Evolutionary conservation across 2,797 vertebrate species (phyloP), one percentile per base, ranked within the genome.

Genomic region (Sphenopsis melanotis): DNA sequence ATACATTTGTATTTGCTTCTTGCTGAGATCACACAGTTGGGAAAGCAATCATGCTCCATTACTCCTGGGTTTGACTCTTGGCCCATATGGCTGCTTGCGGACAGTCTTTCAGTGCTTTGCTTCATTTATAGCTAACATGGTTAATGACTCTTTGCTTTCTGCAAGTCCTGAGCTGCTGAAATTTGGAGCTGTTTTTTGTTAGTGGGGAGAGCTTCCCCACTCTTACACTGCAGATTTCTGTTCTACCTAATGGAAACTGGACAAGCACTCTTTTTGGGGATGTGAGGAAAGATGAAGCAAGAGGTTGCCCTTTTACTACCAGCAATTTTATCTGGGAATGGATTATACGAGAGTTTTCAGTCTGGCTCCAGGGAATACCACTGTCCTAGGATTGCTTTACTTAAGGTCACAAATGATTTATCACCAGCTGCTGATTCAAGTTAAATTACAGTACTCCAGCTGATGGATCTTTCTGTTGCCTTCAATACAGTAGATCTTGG

Each of bases 381-480:
- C 37, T 30, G 82, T 66, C 64, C 77, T 61, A 64, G 90, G 64
- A 90, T 83, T 92, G 66, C 87, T 94, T 93, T 82, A 89, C 53
- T 87, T 94, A 96, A 95, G 83, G 89, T 96, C 95, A 93, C 89
- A 94, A 94, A 90, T 75, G 91, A 85, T 93, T 90, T 80, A 82
- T 91, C 74, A 41, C 84, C 71, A 66, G 70, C 70, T 85, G 71
- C 65, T 59, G 89, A 94, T 95, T 89, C 93, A 94, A 92, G 90
- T 89, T 94, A 97, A 97, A 96, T 93, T 93, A 90, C 89, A 83
- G 55, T 74, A 55, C 85, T 78, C 59, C 81, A 74, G 16, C 60
- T 91, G 66, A 91, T 85, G 87, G 82, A 92, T 94, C 94, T 94
- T 87, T 91, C 86, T 66, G 36, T 71, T 94, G 41, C 80, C 94